Conservation (phyloP, 2,113 vertebrate species). For the Dryoscopus gambensis region DNA sequence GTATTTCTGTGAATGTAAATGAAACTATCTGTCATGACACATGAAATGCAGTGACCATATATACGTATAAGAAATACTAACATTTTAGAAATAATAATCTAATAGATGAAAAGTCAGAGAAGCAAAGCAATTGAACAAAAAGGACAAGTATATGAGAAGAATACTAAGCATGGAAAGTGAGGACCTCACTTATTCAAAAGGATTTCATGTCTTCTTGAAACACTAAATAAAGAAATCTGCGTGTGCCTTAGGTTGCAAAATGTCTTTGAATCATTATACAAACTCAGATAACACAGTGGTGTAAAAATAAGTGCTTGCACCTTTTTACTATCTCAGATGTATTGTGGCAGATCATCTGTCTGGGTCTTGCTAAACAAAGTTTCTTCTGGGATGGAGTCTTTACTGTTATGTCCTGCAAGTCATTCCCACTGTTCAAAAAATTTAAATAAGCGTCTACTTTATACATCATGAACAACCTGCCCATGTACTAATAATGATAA, state of each 20-base stretch:
- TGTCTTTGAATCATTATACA: background rate
- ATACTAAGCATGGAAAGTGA: background rate
- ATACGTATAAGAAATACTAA: background rate
- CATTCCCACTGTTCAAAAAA: background rate
- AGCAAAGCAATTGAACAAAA: background rate
- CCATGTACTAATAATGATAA: background rate
- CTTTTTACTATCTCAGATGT: background rate
- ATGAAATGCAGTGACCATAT: background rate
- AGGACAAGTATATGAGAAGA: background rate
- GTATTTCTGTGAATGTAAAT: background rate
- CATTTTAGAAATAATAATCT: background rate
- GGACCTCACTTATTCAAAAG: background rate
- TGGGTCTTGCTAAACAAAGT: background rate
- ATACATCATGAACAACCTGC: background rate
- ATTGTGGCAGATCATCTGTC: background rate
- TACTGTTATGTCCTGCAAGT: background rate
- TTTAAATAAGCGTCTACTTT: background rate
- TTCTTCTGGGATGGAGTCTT: background rate
- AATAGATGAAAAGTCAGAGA: background rate
- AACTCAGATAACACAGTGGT: background rate
- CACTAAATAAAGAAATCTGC: background rate
- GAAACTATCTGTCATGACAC: background rate
- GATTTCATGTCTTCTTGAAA: background rate
- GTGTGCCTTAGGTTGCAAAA: background rate
- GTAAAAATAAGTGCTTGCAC: background rate